Evolutionary conservation across 2,888 invertebrate genomes (phyloP), one percentile per base, ranked within the genome.

Genomic region (Theretra japonica): DNA sequence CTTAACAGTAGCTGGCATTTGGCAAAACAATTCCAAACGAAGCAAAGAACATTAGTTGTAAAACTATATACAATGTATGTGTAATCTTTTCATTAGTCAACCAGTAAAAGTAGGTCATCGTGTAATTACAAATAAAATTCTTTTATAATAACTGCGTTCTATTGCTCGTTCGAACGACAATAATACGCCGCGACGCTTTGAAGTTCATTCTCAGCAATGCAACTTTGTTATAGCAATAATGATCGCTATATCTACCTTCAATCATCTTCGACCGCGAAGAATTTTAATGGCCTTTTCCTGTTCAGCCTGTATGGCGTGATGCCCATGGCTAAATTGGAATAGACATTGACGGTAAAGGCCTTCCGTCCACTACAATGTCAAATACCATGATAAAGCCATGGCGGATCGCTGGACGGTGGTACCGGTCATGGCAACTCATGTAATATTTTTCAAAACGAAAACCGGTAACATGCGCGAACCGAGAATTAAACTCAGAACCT

Each of bases 131-230:
- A 59, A n/a, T 59, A 41, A 11, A 41, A 41, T 48, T 65, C 41
- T 65, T 65, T 65, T 65, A 65, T 65, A 21, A 65, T 30, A n/a
- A 65, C 65, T 15, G 17, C 23, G 48, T 48, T 65, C 23, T 48
- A 48, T 17, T 23, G 41, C 17, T 65, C 53, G 19, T 53, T 53
- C n/a, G 53, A 58, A 17, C 28, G 19, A 59, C 28, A 28, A 5
- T 59, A 23, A 6, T 65, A 21, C 6, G 23, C n/a, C 41, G 62
- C 60, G 53, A 4, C 30, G 11, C 19, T 53, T 53, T 53, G 53
- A 53, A n/a, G 53, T 53, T n/a, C 17, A n/a, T 6, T 53, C 53
- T 53, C 53, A 19, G 53, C n/a, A 58, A 58, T 58, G 23, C 58
- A 58, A 58, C 58, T 25, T 58, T 58, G 58, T 58, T 58, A 1